Evolutionary conservation across 2,888 invertebrate genomes (phyloP), one percentile per base, ranked within the genome.

Genomic region (Drosophila nr. fundita): DNA sequence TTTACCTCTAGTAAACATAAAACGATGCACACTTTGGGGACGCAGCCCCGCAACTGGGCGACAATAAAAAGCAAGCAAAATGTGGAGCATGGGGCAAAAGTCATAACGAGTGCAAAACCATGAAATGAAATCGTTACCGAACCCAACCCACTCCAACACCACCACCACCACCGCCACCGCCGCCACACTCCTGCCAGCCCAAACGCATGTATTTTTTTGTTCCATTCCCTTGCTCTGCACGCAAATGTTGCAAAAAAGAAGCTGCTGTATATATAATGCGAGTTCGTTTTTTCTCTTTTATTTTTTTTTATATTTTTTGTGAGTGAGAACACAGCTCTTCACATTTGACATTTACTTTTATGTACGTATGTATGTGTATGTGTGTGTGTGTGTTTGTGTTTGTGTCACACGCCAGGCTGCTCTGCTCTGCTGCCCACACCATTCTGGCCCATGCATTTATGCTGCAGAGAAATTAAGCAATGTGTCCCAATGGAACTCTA

Each of bases 31-130:
- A 87, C 87, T 89, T 87, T 76, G 70, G 87, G 87, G 89, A 80
- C 83, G 57, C 73, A 32, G 57, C 55, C 53, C 55, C 69, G 80
- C 77, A 87, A 76, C 85, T 87, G 86, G 81, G 85, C 85, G 88
- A 87, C 85, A 86, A 86, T 86, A 86, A 87, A 88, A 89, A 81
- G 52, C 78, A 76, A 74, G 84, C 76, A 80, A 80, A 73, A 74
- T 65, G 68, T 66, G 57, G 52, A 63, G 48, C 76, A 65, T 63
- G 65, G 75, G 78, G 76, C 78, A 82, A 82, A 88, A 87, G 81
- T 85, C 89, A 89, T 87, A 87, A 87, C 89, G 90, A 90, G 87
- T 89, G 84, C 90, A 90, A 84, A 89, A 80, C 90, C 89, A 90
- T 90, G 84, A 89, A 90, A 89, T 90, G 89, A 89, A 89, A 86